These are phyloP conservation scores for Xyliphius kryptos DNA, from an alignment of 2,113 vertebrate genomes.

Conservation along the genomic window DNA sequence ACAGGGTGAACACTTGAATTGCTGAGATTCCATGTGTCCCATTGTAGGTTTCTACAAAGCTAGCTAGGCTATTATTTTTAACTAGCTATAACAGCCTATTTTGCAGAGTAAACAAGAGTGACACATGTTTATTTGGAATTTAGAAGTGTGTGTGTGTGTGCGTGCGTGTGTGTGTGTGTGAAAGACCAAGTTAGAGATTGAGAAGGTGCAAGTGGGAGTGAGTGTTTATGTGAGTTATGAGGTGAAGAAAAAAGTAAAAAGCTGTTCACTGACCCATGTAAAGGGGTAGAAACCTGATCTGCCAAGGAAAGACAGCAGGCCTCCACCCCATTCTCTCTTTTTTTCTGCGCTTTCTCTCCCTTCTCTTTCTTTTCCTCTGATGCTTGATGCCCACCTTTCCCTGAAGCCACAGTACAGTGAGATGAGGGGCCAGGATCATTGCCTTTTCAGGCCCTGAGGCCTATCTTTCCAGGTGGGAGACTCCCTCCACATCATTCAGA, in stretches of 20 bases:
- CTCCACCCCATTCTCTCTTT: conserved; percentile 13
- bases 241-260: conserved; percentile 35
- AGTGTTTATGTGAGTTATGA: conserved; percentile 22
- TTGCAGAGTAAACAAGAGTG: no score
- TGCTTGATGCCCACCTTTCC: conserved; percentile 37
- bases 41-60: no score
- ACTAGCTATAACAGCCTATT: no score
- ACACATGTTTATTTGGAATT: no score
- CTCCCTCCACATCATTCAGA: conserved; percentile 23
- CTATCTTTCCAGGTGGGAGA: conserved; percentile 30
- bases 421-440: conserved; percentile 29
- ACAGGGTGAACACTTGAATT: no score
- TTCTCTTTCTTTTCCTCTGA: conserved; percentile 24
- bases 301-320: conserved; percentile 38
- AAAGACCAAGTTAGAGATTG: no score
- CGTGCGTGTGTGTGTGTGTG: conserved; percentile 13
- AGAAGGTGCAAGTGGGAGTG: no score
- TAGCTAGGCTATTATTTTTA: no score
- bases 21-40: no score
- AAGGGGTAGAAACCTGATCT: conserved; percentile 53
- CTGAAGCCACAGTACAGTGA: conserved; percentile 31
- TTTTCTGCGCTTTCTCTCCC: conserved; percentile 15
- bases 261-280: conserved; percentile 45
- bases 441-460: conserved; percentile 20
- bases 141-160: conserved; percentile 3